A percentile compares a stretch with the other conserved stretches of the same genome.
phyloP scores from a whole-genome alignment of 2,888 invertebrate species.

The Ptilodon capucinus region DNA sequence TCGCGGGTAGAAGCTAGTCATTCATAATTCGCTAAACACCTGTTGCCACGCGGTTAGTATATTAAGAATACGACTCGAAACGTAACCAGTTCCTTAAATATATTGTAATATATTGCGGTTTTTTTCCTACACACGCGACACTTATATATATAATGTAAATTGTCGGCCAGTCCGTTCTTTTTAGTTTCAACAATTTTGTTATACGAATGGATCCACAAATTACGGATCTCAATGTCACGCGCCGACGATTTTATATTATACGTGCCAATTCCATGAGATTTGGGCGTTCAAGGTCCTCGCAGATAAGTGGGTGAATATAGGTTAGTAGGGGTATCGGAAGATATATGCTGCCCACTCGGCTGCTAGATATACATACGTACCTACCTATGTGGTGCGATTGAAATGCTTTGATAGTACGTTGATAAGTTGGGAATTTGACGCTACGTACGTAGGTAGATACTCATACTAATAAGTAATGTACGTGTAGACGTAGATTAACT shows the following conservation, averaged over 20 bases:
- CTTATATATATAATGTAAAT: constrained; percentile 34
- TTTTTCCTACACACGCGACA: constrained; percentile 32
- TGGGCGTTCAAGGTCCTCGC: constrained; percentile 42
- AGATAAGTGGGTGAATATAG: constrained; percentile 49
- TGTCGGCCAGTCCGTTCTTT: constrained; percentile 34
- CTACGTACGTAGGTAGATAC: no score
- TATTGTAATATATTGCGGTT: constrained; percentile 34
- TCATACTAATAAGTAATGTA: no score
- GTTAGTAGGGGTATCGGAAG: constrained; percentile 43
- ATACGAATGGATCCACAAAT: constrained; percentile 64
- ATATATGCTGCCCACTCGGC: constrained; percentile 12
- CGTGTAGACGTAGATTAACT: no score
- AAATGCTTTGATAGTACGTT: neutral
- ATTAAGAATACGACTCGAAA: constrained; percentile 12
- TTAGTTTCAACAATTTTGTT: constrained; percentile 39
- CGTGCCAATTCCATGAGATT: constrained; percentile 54
- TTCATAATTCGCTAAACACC: constrained; percentile 14
- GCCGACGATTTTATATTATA: constrained; percentile 42
- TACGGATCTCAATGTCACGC: constrained; percentile 51
- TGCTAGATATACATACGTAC: constrained; percentile 1
- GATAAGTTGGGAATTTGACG: neutral
- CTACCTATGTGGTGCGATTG: neutral
- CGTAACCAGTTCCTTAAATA: constrained; percentile 38
- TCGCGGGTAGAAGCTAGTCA: no score
- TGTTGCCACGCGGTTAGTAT: constrained; percentile 23